Evolutionary conservation across 1,140 invertebrate genomes (phyloP).

Genomic region (Drosophila pruinosa): DNA sequence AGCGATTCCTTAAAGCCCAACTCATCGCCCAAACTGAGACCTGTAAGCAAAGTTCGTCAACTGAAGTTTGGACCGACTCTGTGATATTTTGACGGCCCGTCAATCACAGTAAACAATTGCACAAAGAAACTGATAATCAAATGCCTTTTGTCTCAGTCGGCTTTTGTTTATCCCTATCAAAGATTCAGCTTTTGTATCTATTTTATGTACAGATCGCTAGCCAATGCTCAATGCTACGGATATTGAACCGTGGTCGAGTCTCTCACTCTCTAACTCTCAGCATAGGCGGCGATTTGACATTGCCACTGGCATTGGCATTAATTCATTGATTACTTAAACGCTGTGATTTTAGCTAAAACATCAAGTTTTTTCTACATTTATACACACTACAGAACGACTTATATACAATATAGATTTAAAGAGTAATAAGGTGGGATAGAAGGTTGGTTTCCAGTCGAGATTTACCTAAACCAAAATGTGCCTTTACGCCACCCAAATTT

Average conservation of each 20-base stretch:
- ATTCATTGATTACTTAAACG: conserved; percentile 72
- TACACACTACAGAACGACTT: conserved; percentile 13
- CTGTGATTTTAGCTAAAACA: conserved; percentile 46
- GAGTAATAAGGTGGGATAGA: not conserved
- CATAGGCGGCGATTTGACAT: conserved; percentile 5
- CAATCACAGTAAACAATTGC: conserved; percentile 50
- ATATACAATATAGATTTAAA: conserved; percentile 19
- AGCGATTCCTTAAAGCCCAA: conserved; percentile 91
- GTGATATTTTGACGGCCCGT: conserved; percentile 17
- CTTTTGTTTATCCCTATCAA: conserved; percentile 25
- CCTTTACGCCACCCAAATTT: conserved; percentile 94
- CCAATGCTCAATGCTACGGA: conserved; percentile 40
- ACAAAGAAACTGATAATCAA: conserved; percentile 55
- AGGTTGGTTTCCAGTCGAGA: conserved; percentile 29
- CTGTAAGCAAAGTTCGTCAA: conserved; percentile 82
- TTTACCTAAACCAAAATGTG: conserved; percentile 93
- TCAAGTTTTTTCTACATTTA: conserved; percentile 29
- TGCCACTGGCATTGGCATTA: conserved; percentile 79
- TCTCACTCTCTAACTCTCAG: conserved; percentile 5
- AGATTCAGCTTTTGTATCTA: conserved; percentile 5
- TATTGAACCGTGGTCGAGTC: conserved; percentile 33
- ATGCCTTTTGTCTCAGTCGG: conserved; percentile 42
- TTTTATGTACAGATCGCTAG: conserved; percentile 28
- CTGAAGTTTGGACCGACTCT: not conserved
- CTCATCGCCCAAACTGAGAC: conserved; percentile 92